Evolutionary conservation across 2,113 vertebrate genomes (phyloP), one percentile per base, ranked within the genome.

Genomic region (Canis aureus): DNA sequence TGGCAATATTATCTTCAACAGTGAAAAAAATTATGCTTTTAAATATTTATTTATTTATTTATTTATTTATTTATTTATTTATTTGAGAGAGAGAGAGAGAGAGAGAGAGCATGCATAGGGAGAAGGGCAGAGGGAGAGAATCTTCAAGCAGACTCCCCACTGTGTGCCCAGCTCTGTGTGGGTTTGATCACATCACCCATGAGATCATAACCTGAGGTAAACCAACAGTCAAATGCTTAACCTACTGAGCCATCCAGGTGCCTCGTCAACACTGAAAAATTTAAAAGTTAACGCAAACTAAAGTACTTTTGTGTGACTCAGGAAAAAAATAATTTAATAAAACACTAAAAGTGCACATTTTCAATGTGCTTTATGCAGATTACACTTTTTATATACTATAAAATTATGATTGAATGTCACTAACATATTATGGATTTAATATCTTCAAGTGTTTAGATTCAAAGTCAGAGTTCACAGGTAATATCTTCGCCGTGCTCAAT

Each of bases 391-490:
- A 60, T 32, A 76, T 64, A 49, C 20, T 71, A 35, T n/a, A 62
- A 64, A 69, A 43, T 92, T 94, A 69, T 67, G 73, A 32, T 43
- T 76, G 15, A 69, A 91, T 60, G 19, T 25, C 27, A 84, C 7
- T 66, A 62, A 64, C 32, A 35, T 55, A 86, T 57, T 80, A 67
- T 91, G 8, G 1, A 1, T 71, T 59, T 55, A 60, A 53, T 89
- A 55, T 27, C 59, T 71, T 89, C 13, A 82, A 89, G 8, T 67
- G n/a, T 35, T 35, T 92, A 55, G 8, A 60, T 60, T 60, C 92
- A 95, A 88, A 62, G 25, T 62, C 76, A 96, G 53, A 92, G 60
- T 66, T 83, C 32, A 78, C n/a, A 83, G 9, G n/a, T 51, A 80
- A 66, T n/a, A 60, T 22, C 25, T 3, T 15, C 51, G 2, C 3